Conservation (phyloP, 2,113 vertebrate genomes). For the Acanthisitta chloris region DNA sequence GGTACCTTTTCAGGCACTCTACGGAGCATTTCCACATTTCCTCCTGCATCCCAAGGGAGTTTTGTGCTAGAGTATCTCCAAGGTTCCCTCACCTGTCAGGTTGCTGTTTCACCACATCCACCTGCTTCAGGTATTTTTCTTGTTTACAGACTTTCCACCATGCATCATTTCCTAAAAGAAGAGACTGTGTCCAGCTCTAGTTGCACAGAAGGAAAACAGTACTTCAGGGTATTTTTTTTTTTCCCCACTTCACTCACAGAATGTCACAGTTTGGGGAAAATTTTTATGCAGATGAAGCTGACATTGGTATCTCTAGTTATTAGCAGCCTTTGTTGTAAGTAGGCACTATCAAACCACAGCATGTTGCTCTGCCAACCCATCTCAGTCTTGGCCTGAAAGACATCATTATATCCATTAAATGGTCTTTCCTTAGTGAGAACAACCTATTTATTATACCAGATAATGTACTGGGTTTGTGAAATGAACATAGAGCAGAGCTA, state of each 20-base stretch:
- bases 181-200: background rate
- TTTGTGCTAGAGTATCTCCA: background rate
- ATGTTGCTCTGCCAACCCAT: background rate
- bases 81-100: background rate
- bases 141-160: background rate
- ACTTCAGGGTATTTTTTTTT: background rate
- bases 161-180: background rate
- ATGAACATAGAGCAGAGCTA: background rate
- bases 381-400: background rate
- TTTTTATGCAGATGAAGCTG: background rate
- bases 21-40: background rate
- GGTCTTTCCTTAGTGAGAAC: background rate
- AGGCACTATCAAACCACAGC: background rate
- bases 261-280: background rate
- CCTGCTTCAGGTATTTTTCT: background rate
- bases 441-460: background rate
- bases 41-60: background rate
- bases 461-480: fast-evolving
- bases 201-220: background rate
- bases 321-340: background rate
- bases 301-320: background rate
- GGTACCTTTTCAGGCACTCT: background rate
- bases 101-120: background rate
- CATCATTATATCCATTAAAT: background rate
- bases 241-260: background rate